phyloP scores from a whole-genome alignment of 2,797 vertebrate genomes.

The Cheracebus regulus region DNA sequence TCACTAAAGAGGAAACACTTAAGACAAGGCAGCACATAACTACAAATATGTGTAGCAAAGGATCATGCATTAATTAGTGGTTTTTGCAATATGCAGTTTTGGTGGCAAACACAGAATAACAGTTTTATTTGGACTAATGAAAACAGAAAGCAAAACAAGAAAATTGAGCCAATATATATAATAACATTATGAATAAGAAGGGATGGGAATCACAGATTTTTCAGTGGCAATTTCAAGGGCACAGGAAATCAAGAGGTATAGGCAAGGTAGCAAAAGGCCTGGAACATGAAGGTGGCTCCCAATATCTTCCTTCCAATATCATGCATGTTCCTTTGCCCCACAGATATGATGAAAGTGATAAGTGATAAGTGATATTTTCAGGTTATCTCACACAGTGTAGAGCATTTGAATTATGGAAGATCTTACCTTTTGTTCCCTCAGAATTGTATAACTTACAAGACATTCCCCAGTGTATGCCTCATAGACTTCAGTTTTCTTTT shows the following conservation, averaged over 20 bases:
- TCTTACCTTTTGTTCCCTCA: neutral
- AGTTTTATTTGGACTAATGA: neutral
- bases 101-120: neutral
- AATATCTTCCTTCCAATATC: too few species aligned
- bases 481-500: neutral
- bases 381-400: neutral
- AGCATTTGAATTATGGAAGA: neutral
- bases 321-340: neutral
- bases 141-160: neutral
- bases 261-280: too few species aligned
- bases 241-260: neutral
- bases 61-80: neutral
- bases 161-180: neutral
- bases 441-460: neutral
- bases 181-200: neutral
- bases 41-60: neutral
- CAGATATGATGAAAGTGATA: neutral
- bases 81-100: neutral
- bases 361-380: neutral
- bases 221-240: neutral
- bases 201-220: neutral
- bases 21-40: too few species aligned
- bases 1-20: neutral
- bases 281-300: neutral
- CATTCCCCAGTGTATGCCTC: neutral